Base-by-base conservation (phyloP, 2,797 vertebrate genomes). In the Ctenochaetus hawaiiensis region DNA sequence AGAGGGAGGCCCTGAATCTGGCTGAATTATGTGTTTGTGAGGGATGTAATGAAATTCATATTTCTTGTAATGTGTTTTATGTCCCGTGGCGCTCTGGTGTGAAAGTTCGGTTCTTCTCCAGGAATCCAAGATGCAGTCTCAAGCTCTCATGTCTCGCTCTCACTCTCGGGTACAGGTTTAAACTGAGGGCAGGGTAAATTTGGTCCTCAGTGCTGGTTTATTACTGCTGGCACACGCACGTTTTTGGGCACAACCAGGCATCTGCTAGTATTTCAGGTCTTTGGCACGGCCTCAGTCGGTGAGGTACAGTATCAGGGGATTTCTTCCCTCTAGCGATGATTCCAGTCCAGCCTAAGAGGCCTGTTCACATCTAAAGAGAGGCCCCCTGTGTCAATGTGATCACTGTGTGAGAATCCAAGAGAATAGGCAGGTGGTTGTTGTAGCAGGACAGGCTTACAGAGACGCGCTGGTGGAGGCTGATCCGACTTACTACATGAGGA, bases 301-400 rank as follows among this genome's bases (percentile, higher is more conserved):
- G 87, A 93, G 89, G 85, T 92, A 72, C 91, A 85, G 80, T 86
- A 86, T 92, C 81, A 78, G 91, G 87, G 91, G 87, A 89, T 88
- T 93, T 93, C 89, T 93, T 73, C 81, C 84, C 76, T 80, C 81
- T 76, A 81, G 85, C 54, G 43, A 68, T 79, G 81, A 76, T 83
- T 84, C 59, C 60, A n/a, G 77, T 89, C 86, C 88, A 88, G 72
- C 56, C 82, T 83, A 64, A 84, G 83, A 88, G 86, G 84, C 71
- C 64, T 63, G 80, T 82, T 91, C 81, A 87, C 65, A 43, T 91
- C 86, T 85, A 76, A 82, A 83, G 78, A 80, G 85, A 86, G 75
- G 67, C 83, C 74, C 83, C 77, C 79, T 72, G 89, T 92, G 87
- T 90, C 87, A 86, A 75, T 86, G 89, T 67, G 82, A 91, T 93